A percentile compares a stretch with the other conserved stretches of the same genome.
phyloP scores from a whole-genome alignment of 1,140 invertebrate genomes.

The Drosophila sp. region DNA sequence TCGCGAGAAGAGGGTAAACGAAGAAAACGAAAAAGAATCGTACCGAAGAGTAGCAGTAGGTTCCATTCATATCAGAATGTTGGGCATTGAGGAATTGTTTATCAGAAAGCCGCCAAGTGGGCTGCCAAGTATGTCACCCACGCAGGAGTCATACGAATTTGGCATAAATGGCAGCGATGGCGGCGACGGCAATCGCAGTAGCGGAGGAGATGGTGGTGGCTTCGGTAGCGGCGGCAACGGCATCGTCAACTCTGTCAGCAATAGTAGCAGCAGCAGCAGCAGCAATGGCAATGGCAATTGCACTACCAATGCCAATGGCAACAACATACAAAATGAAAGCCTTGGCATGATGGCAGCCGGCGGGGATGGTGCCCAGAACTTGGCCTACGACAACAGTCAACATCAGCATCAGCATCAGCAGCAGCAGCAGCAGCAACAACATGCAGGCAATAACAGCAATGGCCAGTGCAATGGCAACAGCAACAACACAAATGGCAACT shows the following conservation, averaged over 20 bases:
- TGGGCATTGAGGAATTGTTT: constrained; percentile 63
- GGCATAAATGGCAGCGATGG: constrained; percentile 44
- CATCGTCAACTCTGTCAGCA: background rate
- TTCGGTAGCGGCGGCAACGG: constrained; percentile 18
- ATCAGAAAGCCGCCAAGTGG: constrained; percentile 46
- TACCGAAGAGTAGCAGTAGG: background rate
- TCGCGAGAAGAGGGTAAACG: too few relatives aligned
- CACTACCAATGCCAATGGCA: constrained; percentile 21
- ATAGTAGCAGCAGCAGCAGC: constrained; percentile 30
- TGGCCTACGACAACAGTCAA: constrained; percentile 55
- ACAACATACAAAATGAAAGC: constrained; percentile 32
- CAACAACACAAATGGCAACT: constrained; percentile 62
- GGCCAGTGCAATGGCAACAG: constrained; percentile 19
- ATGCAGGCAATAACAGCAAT: constrained; percentile 7
- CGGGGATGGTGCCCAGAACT: constrained; percentile 53
- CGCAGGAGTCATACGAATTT: constrained; percentile 63
- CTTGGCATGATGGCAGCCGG: constrained; percentile 52
- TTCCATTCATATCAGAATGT: constrained; percentile 34
- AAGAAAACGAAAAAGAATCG: background rate
- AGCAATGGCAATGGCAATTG: constrained; percentile 17
- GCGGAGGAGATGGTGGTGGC: background rate
- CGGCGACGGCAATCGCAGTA: constrained; percentile 18
- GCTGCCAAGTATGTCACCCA: constrained; percentile 50
- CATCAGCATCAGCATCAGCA: constrained; percentile 30
- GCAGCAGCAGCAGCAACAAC: constrained; percentile 26